Evolutionary conservation across 2,113 vertebrate species (phyloP), one percentile per base, ranked within the genome.

Genomic region (Vulpes vulpes): DNA sequence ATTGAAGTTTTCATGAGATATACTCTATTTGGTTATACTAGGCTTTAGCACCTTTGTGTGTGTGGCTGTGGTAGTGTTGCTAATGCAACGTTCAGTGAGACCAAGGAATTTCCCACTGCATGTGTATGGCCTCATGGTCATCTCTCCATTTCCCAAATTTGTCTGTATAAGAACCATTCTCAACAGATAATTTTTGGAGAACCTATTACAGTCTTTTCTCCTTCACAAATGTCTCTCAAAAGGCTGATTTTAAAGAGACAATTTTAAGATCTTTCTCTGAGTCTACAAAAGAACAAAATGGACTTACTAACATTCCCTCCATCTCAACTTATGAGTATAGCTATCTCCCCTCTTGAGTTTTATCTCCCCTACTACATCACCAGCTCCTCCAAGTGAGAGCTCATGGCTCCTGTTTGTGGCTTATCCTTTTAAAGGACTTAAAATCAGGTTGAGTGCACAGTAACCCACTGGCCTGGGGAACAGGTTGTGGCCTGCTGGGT

Each of bases 401-500:
- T 38, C 19, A 0, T 14, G 2, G 38, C 96, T 97, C 94, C 91
- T 87, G 32, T 76, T 89, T 83, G 38, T 67, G 89, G 60, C 59
- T 64, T 30, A 11, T 88, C 69, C 91, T 96, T 83, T 91, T 88
- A 74, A 90, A 55, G 32, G 57, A 59, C 93, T 97, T 51, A 83
- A 43, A 81, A 69, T 69, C n/a, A 17, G 59, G 20, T 51, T 49
- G 69, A 38, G 22, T 30, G 22, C 67, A 74, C 53, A 55, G 65
- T 65, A 73, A 86, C 64, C 83, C 22, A 25, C 85, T 38, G 59
- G 59, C 71, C 64, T 16, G 0, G 25, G 55, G 76, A 6, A 22
- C 32, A 51, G 59, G 57, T 6, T 6, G 14, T 35, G 25, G 71
- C n/a, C 55, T 30, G 43, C 27, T 4, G 17, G 30, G 2, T 23